Evolutionary conservation across 1,140 invertebrate species (phyloP).

Genomic region (Colletes latitarsis): DNA sequence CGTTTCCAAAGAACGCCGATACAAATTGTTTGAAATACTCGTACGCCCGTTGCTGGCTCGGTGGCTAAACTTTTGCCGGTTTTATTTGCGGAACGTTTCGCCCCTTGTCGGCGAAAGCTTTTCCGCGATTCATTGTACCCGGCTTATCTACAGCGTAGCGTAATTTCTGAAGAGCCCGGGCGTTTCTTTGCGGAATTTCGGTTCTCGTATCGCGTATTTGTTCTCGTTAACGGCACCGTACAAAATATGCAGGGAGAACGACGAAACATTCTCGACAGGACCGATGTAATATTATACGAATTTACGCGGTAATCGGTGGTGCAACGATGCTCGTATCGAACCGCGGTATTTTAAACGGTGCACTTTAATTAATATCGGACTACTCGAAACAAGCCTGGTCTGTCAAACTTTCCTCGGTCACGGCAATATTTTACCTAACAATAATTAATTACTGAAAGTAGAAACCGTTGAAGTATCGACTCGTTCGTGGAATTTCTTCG

Average conservation of each 20-base stretch:
- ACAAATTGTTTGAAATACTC: background rate
- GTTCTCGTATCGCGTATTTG: too few relatives aligned
- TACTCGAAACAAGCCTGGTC: background rate
- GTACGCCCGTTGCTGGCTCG: too few relatives aligned
- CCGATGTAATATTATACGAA: too few relatives aligned
- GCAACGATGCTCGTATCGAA: background rate
- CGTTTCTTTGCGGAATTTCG: too few relatives aligned
- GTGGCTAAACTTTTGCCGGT: background rate
- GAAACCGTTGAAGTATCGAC: conserved; percentile 45
- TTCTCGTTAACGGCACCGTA: too few relatives aligned
- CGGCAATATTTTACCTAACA: conserved; percentile 44
- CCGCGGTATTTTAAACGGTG: background rate
- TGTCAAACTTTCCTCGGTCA: conserved; percentile 20
- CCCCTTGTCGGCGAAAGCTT: too few relatives aligned
- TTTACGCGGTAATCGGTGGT: background rate
- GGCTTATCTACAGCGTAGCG: too few relatives aligned
- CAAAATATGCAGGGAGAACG: too few relatives aligned
- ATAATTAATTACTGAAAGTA: conserved; percentile 55
- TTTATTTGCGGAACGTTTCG: too few relatives aligned
- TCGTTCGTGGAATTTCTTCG: conserved; percentile 55
- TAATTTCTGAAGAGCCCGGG: too few relatives aligned
- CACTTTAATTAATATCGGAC: conserved; percentile 10
- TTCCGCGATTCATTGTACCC: too few relatives aligned
- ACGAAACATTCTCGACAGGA: too few relatives aligned
- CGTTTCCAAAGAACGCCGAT: background rate